Evolutionary conservation across 2,797 vertebrate genomes (phyloP), one percentile per base, ranked within the genome.

Genomic region (Sebastes flavidus): DNA sequence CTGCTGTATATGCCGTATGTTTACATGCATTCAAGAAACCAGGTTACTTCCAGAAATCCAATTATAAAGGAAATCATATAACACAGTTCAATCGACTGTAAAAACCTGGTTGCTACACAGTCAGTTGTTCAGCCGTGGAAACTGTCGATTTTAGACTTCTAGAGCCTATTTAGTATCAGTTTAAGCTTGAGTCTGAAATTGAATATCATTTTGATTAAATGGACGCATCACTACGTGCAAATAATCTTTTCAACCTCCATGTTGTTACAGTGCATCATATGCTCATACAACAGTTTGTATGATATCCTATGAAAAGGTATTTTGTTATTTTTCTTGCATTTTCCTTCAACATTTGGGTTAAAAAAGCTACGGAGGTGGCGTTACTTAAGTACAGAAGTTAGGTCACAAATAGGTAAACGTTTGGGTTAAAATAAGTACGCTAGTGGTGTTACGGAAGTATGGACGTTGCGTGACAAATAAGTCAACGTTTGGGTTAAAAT

Each of bases 381-480:
- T 42, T 16, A 42, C 38, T 42, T 42, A 0, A 42, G 38, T 42
- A 42, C 38, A 42, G 38, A 42, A 42, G 38, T 42, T 42, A 42
- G 6, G 38, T 42, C 4, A 42, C 38, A 42, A 16, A 42, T 42
- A 42, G 0, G 38, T 42, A 42, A 42, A 42, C 38, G 0, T 42
- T 16, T 42, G 38, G 38, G 38, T 42, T 16, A 2, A 16, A 42
- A 16, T 42, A 42, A 42, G 14, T 42, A 42, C 14, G 0, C 0
- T 16, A 42, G 38, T 42, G 38, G 8, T 16, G 38, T 42, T 42
- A 6, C 38, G 0, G 14, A 42, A 42, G 14, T 42, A 16, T 7
- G 14, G 38, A 42, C 0, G 38, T 16, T 42, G 0, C 0, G 38
- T 42, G 38, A 42, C 38, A 42, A 42, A 42, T 42, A 0, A 42